Percentiles rank a stretch among this genome's conserved stretches.
Evolutionary conservation across 1,140 invertebrate genomes (phyloP).

Genomic region (Drosophila chauvacae): DNA sequence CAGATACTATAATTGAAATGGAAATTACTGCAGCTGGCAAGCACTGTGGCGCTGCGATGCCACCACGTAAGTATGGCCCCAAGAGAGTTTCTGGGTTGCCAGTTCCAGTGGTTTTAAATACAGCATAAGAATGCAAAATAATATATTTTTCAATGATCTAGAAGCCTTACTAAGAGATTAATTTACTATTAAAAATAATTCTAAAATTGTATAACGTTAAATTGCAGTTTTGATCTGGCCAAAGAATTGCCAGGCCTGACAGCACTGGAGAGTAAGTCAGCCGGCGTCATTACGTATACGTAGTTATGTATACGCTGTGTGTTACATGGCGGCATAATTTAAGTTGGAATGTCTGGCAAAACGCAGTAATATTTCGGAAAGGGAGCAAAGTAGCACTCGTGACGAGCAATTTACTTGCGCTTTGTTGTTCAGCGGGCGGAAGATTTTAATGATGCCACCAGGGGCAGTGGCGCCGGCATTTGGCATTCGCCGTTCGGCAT

Average conservation of each 20-base stretch:
- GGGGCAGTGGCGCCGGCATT: conserved; percentile 9
- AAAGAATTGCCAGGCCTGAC: background rate
- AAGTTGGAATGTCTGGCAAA: conserved; percentile 55
- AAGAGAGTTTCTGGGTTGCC: conserved; percentile 20
- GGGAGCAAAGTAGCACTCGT: conserved; percentile 44
- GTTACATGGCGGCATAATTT: conserved; percentile 61
- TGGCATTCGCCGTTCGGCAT: conserved; percentile 8
- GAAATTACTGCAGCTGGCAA: conserved; percentile 61
- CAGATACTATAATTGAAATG: conserved; percentile 75
- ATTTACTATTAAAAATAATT: background rate
- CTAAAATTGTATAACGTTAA: background rate
- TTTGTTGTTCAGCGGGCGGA: conserved; percentile 74
- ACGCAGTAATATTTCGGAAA: conserved; percentile 23
- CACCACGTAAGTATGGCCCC: background rate
- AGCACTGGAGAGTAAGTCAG: background rate
- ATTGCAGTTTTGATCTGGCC: background rate
- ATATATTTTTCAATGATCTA: background rate
- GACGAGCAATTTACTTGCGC: conserved; percentile 71
- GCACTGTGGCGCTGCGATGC: conserved; percentile 1
- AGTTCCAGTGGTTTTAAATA: background rate
- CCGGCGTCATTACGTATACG: conserved; percentile 54
- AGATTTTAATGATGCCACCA: conserved; percentile 75
- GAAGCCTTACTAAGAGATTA: background rate
- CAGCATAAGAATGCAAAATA: background rate
- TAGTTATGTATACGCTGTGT: conserved; percentile 69